Base-by-base conservation (phyloP, 1,140 invertebrate genomes). In the Diorhabda elongata region DNA sequence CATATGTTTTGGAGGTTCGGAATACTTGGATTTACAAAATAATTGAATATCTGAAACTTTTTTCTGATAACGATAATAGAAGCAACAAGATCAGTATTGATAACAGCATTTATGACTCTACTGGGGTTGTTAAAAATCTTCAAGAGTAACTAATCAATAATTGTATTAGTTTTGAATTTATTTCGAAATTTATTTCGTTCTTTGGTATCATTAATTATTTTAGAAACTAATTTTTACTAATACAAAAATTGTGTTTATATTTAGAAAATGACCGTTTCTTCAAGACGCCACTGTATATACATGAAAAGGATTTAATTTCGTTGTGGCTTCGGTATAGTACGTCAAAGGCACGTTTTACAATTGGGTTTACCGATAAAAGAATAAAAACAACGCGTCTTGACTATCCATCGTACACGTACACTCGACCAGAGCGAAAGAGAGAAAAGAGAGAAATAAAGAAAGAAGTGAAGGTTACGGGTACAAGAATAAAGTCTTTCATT, bases 401-500 rank as follows among this genome's bases (percentile, higher is more conserved):
- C n/a, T 52, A 52, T 26, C 47, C n/a, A n/a, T n/a, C 47, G n/a
- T 8, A 6, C n/a, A 52, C n/a, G n/a, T 8, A 52, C 47, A 52
- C 6, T 6, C 6, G n/a, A 52, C 47, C 47, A 52, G 2, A 52
- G 6, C 47, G n/a, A 52, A 52, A 52, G 47, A 52, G 2, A 6
- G n/a, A 52, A 6, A n/a, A 6, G 2, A 52, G 47, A 52, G n/a
- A 52, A 52, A 52, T 6, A 62, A 44, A 62, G 42, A 62, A 11
- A 42, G 42, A 44, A 62, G 61, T 62, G 61, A 62, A 62, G 61
- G 61, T 62, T 62, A 44, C 43, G 8, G 58, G 61, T 44, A 44
- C 61, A 62, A 68, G 74, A 73, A 73, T 75, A 75, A 75, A 75
- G 69, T 69, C 47, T 71, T 68, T 69, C 70, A 68, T 75, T 76